Percentiles rank a stretch among this genome's conserved stretches.
Evolutionary conservation across 2,888 invertebrate genomes (phyloP).

Genomic region (Mesorhabditis sp.): DNA sequence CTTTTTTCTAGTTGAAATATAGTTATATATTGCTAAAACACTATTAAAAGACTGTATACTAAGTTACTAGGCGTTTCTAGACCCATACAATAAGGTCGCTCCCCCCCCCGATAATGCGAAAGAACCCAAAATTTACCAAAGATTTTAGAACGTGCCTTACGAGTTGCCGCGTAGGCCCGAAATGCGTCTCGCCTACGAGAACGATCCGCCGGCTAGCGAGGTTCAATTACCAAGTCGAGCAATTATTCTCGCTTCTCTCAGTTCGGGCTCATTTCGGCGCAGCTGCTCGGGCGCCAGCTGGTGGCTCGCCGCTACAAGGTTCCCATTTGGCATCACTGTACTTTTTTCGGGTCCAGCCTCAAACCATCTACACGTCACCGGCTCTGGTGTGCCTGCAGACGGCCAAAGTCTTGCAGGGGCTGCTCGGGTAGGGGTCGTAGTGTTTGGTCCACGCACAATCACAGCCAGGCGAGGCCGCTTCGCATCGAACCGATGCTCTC

Average conservation of each 20-base stretch:
- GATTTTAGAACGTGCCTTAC: conserved; percentile 30
- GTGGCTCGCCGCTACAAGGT: conserved; percentile 15
- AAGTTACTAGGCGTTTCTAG: too few species aligned
- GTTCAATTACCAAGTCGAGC: neutral
- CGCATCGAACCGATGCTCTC: conserved; percentile 1
- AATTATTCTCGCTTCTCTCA: neutral
- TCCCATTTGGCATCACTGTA: neutral
- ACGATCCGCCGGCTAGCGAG: conserved; percentile 33
- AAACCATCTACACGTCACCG: conserved; percentile 26
- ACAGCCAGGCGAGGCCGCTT: neutral
- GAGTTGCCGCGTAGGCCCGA: conserved; percentile 21
- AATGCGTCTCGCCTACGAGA: conserved; percentile 21
- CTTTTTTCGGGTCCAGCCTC: conserved; percentile 8
- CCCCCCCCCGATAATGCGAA: too few species aligned
- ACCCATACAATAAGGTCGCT: too few species aligned
- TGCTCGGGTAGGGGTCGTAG: conserved; percentile 8
- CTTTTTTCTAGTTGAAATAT: neutral
- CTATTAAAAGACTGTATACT: too few species aligned
- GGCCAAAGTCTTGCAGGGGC: conserved; percentile 20
- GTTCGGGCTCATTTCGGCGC: conserved; percentile 23
- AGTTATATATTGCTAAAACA: too few species aligned
- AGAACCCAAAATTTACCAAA: too few species aligned
- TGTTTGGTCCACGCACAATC: too few species aligned
- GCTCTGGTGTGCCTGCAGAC: conserved; percentile 34
- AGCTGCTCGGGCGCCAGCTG: conserved; percentile 29